A percentile compares a stretch with the other conserved stretches of the same genome.
Evolutionary conservation across 2,113 vertebrate genomes (phyloP).

Genomic region (Boulengeromyrus knoepffleri): DNA sequence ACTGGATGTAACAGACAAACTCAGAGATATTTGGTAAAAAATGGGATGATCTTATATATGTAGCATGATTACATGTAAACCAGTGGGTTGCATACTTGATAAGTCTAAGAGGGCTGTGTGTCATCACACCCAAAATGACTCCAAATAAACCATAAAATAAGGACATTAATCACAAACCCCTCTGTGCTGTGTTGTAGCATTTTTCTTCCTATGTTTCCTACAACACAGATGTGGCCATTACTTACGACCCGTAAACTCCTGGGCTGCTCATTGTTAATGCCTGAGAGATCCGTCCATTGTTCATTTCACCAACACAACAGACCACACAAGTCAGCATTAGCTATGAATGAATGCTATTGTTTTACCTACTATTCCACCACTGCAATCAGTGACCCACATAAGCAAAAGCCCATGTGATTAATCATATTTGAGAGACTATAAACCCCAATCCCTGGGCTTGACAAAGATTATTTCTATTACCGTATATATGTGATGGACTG

Average conservation of each 20-base stretch:
- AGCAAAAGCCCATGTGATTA: neutral
- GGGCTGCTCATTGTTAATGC: neutral
- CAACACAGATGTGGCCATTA: neutral
- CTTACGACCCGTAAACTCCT: neutral
- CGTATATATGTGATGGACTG: neutral
- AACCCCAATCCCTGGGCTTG: too few relatives aligned
- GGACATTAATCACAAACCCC: neutral
- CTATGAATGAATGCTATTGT: neutral
- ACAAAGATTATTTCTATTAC: neutral
- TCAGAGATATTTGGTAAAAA: neutral
- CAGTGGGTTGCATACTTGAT: neutral
- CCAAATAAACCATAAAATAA: neutral
- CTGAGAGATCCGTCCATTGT: neutral
- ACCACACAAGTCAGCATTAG: neutral
- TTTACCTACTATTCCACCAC: neutral
- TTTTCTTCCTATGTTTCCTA: neutral
- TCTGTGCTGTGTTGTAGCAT: too few relatives aligned
- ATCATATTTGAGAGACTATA: neutral
- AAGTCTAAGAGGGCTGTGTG: neutral
- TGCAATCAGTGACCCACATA: neutral
- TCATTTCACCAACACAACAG: neutral
- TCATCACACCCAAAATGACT: neutral
- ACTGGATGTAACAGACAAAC: neutral
- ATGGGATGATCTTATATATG: neutral
- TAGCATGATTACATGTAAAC: neutral